phyloP scores from a whole-genome alignment of 2,113 vertebrate species.

The Nothobranchius furzeri region DNA sequence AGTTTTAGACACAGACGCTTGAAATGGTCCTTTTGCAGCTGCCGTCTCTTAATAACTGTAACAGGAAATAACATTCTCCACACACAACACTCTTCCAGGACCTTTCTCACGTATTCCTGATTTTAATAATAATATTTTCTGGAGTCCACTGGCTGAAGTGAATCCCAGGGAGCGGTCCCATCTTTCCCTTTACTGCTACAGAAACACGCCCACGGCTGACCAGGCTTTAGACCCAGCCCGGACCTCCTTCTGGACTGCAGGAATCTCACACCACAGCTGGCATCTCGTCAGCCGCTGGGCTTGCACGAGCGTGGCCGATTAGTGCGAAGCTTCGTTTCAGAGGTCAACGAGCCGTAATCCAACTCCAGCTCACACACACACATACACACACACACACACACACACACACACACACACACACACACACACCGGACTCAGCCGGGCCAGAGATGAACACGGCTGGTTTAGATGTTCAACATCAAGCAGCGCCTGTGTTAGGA shows the following conservation, averaged over 20 bases:
- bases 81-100: background rate
- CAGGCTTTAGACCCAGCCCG: background rate
- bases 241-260: background rate
- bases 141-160: background rate
- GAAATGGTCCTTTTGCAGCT: constrained; percentile 12
- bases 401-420: background rate
- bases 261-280: background rate
- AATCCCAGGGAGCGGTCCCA: background rate
- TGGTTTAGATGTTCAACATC: constrained; percentile 44
- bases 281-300: background rate
- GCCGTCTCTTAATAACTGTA: background rate
- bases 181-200: background rate
- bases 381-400: too few relatives aligned
- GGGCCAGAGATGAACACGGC: constrained; percentile 10
- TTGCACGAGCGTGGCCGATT: background rate
- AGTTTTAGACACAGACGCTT: constrained; percentile 8
- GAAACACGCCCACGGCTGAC: too few relatives aligned
- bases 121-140: background rate
- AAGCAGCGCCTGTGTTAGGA: constrained; percentile 26
- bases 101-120: background rate
- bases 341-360: constrained; percentile 3
- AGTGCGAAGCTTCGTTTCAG: background rate
- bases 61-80: background rate
- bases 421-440: too few relatives aligned
- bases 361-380: constrained; percentile 11